Base-by-base conservation (phyloP, 2,113 vertebrate genomes). In the Onychostruthus taczanowskii region DNA sequence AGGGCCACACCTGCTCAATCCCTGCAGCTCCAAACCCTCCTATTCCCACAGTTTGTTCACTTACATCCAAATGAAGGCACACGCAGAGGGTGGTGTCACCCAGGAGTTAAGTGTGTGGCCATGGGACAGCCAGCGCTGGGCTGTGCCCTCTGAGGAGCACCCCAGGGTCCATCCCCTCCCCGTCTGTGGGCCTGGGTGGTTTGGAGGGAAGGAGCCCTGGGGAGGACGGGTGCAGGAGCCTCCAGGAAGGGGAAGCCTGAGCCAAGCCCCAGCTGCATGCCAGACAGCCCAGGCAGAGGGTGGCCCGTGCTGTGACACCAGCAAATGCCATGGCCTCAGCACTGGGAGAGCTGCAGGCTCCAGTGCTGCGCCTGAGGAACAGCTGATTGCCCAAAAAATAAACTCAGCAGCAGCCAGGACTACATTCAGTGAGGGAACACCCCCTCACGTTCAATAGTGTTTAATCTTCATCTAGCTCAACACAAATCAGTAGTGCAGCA, bases 401-500 rank as follows among this genome's bases (percentile, higher is more conserved):
- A 92, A 96, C 80, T 37, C 4, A 79, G 87, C 89, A 91, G 92
- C 84, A 96, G 92, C 76, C 94, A 87, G 0, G 33, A 62, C 81
- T 92, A 93, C 96, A 85, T 94, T 96, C 50, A 31, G 44, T 6
- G 13, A 90, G 90, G 94, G 75, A 72, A 84, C 6, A 0, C 30
- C 17, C 88, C 93, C 93, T 74, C 87, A 39, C 95, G 43, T 97
- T 97, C 95, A 93, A 96, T 84, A 97, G 94, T 95, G 94, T 98
- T 98, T 98, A 98, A 98, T 98, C 93, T 96, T 97, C 88, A 88
- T 84, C 92, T 93, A 93, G 92, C 83, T 97, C 96, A 97, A 97
- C 90, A 97, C 91, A 97, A 79, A 96, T 97, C 95, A 96, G 96
- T 96, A 97, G 97, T 96, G 93, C 96, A 98, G 96, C 92, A 97